Evolutionary conservation across 2,888 invertebrate species (phyloP).

Genomic region (Apodemia duryi): DNA sequence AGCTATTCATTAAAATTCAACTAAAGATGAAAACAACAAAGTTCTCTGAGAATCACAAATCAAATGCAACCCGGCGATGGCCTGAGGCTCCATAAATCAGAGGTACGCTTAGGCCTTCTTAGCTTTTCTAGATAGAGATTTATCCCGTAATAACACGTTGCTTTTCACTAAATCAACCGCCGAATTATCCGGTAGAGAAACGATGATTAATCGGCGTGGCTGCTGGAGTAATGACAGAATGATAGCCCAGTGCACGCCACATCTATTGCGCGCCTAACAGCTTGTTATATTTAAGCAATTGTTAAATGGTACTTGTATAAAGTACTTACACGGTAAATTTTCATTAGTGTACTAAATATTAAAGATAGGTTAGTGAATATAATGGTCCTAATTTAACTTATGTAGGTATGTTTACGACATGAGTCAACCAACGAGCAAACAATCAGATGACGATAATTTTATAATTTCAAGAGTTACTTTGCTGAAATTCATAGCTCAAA

Average conservation of each 20-base stretch:
- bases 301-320: conserved; percentile 19
- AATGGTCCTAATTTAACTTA: too few relatives aligned
- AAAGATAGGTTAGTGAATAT: too few relatives aligned
- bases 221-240: conserved; percentile 63
- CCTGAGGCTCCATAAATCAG: conserved; percentile 67
- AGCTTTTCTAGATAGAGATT: conserved; percentile 80
- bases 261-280: conserved; percentile 28
- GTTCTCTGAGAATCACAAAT: conserved; percentile 67
- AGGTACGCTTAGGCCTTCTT: conserved; percentile 74
- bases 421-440: too few relatives aligned
- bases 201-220: conserved; percentile 71
- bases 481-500: too few relatives aligned
- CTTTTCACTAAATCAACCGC: conserved; percentile 78
- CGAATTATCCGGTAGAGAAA: conserved; percentile 78
- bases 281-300: conserved; percentile 26
- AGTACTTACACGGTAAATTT: neutral
- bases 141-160: conserved; percentile 78
- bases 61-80: conserved; percentile 64
- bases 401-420: too few relatives aligned
- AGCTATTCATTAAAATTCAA: conserved; percentile 76
- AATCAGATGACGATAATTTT: too few relatives aligned
- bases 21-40: conserved; percentile 69
- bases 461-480: too few relatives aligned
- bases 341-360: neutral
- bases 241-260: conserved; percentile 32